Conservation (phyloP, 2,888 invertebrate genomes). For the Machimus rusticus region DNA sequence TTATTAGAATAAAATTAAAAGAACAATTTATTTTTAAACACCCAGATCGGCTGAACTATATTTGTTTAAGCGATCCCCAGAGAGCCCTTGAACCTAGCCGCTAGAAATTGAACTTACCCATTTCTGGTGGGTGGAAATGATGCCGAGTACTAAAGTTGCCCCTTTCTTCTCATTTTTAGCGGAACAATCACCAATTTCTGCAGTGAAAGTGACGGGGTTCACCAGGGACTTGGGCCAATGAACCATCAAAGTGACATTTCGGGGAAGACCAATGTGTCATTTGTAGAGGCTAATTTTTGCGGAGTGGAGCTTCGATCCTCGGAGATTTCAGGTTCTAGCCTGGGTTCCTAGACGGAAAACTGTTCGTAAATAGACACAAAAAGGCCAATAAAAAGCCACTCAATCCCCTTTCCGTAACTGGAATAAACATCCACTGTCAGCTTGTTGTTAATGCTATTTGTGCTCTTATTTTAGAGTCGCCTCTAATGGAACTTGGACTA, state of each 20-base stretch:
- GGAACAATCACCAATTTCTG: not conserved
- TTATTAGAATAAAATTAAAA: constrained; percentile 19
- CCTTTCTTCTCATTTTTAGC: not conserved
- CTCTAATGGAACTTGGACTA: too few relatives aligned
- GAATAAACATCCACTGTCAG: not conserved
- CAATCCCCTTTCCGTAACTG: not conserved
- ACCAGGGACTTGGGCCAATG: not conserved
- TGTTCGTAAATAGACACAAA: not conserved
- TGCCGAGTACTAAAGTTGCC: not conserved
- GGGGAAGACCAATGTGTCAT: not conserved
- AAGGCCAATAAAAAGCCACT: not conserved
- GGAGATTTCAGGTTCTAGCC: not conserved
- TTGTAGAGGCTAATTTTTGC: not conserved
- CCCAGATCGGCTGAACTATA: not conserved
- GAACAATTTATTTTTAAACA: constrained; percentile 13
- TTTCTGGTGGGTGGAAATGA: not conserved
- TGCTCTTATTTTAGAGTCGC: not conserved
- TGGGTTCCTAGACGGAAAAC: not conserved
- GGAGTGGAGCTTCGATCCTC: not conserved
- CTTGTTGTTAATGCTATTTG: not conserved
- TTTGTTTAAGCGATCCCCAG: not conserved
- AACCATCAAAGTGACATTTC: constrained; percentile 15
- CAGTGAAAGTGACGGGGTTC: not conserved
- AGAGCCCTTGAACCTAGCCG: not conserved
- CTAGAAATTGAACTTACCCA: not conserved